These are phyloP conservation scores for Aricia agestis DNA, from an alignment of 1,140 invertebrate species.

Conservation along the genomic window DNA sequence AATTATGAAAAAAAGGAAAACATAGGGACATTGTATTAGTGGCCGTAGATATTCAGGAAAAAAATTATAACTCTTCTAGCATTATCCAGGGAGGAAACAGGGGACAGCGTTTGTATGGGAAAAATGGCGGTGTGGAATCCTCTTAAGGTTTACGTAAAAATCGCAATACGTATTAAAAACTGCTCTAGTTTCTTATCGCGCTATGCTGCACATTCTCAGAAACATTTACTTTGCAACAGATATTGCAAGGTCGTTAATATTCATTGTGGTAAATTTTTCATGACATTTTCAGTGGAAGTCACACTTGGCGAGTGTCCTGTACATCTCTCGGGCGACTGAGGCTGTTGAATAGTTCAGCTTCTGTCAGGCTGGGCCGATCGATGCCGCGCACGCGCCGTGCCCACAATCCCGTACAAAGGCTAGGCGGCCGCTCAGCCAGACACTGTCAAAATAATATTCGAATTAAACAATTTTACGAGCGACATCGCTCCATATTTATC, in stretches of 20 bases:
- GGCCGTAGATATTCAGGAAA: too few relatives aligned
- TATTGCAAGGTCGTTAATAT: conserved; percentile 19
- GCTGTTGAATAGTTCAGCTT: conserved; percentile 44
- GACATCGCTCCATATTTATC: background rate
- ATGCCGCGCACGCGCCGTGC: conserved; percentile 54
- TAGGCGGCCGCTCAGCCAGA: conserved; percentile 45
- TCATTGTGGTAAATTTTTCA: conserved; percentile 36
- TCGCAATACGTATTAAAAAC: background rate
- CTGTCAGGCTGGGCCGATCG: conserved; percentile 42
- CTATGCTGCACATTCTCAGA: background rate
- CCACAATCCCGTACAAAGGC: conserved; percentile 52
- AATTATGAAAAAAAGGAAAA: too few relatives aligned
- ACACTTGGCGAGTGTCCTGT: conserved; percentile 34
- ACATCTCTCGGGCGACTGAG: conserved; percentile 32
- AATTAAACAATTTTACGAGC: conserved; percentile 26
- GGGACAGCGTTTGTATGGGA: too few relatives aligned
- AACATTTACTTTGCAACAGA: background rate
- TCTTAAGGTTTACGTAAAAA: background rate
- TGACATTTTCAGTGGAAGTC: conserved; percentile 29
- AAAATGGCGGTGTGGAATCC: too few relatives aligned
- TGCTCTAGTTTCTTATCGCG: background rate
- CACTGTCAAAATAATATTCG: conserved; percentile 61
- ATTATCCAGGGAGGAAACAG: too few relatives aligned
- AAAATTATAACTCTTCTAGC: too few relatives aligned
- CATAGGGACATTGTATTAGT: too few relatives aligned